Percentiles rank a stretch among this genome's conserved stretches.
These are phyloP conservation scores for Barnardius zonarius DNA, from an alignment of 2,113 vertebrate species.

Conservation along the genomic window DNA sequence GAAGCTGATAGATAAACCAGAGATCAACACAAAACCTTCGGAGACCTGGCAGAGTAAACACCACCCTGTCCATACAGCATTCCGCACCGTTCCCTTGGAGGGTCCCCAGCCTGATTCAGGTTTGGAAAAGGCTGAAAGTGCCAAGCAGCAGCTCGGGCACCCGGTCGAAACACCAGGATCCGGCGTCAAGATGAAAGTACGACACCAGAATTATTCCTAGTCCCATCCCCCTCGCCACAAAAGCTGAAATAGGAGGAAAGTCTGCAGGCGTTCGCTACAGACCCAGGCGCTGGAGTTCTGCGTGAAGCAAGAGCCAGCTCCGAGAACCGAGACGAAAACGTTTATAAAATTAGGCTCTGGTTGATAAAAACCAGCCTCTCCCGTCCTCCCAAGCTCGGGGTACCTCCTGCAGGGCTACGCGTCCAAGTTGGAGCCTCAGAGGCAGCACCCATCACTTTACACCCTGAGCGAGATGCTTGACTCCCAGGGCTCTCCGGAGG, in stretches of 20 bases:
- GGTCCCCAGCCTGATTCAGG: background rate
- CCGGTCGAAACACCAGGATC: background rate
- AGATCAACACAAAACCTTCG: background rate
- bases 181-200: background rate
- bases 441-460: background rate
- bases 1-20: background rate
- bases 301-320: background rate
- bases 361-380: background rate
- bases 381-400: background rate
- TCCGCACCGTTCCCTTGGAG: background rate
- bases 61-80: background rate
- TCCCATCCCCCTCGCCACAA: conserved; percentile 5
- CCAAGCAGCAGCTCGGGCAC: background rate
- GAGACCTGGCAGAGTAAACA: conserved; percentile 4
- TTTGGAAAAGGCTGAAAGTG: background rate
- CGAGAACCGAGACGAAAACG: background rate
- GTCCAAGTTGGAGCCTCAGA: conserved; percentile 14
- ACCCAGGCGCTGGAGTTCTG: conserved; percentile 13
- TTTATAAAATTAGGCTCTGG: background rate
- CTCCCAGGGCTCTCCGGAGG: background rate
- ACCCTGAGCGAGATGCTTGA: background rate
- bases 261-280: background rate
- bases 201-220: background rate
- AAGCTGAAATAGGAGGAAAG: background rate
- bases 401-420: background rate